A percentile compares a stretch with the other conserved stretches of the same genome.
Evolutionary conservation across 1,140 invertebrate genomes (phyloP).

Genomic region (Diabrotica undecimpunctata): DNA sequence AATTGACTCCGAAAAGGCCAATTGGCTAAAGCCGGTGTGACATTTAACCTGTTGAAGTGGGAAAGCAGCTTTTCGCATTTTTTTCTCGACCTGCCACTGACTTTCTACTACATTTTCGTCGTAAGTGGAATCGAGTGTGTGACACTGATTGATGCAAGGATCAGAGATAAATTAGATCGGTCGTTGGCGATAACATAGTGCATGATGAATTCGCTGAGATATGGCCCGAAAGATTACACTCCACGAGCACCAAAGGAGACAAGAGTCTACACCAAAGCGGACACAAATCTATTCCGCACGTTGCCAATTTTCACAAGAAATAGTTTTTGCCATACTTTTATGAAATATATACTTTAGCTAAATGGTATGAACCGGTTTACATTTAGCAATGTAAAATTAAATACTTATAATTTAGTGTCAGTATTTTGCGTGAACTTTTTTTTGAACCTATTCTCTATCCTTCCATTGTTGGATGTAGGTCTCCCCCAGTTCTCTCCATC

Average conservation of each 20-base stretch:
- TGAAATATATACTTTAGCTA: too few relatives aligned
- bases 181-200: slow-evolving; percentile 13
- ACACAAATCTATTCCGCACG: neutral
- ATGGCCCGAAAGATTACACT: slow-evolving; percentile 8
- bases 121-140: slow-evolving; percentile 11
- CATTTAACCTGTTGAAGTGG: slow-evolving; percentile 2
- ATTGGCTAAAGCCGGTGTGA: neutral
- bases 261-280: neutral
- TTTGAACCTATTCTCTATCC: too few relatives aligned
- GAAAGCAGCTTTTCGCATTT: neutral
- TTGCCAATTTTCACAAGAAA: neutral
- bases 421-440: too few relatives aligned
- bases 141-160: slow-evolving; percentile 20
- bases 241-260: neutral
- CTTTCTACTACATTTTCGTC: neutral
- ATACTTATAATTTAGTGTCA: too few relatives aligned
- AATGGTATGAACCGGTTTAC: too few relatives aligned
- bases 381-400: too few relatives aligned
- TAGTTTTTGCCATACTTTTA: too few relatives aligned
- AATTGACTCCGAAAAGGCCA: neutral
- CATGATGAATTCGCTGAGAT: slow-evolving; percentile 12
- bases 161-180: slow-evolving; percentile 20
- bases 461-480: too few relatives aligned
- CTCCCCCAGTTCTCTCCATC: too few relatives aligned
- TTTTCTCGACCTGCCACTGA: slow-evolving; percentile 1